phyloP scores from a whole-genome alignment of 30 jellyfish, hydroid and myxozoan species.

The Catostylus mosaicus region DNA sequence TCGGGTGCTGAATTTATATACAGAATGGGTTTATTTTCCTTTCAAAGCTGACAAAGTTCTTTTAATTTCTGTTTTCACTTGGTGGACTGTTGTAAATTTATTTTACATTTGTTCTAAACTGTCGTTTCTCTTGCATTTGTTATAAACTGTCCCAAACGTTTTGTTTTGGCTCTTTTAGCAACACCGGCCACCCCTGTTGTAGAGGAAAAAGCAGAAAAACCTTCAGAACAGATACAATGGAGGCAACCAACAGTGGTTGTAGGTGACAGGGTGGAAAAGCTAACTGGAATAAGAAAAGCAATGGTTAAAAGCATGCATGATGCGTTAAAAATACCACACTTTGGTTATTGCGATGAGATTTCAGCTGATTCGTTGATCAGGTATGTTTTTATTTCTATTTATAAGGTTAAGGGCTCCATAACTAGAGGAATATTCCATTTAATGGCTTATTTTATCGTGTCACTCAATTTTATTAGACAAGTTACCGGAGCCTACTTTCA shows the following conservation, averaged over 20 bases:
- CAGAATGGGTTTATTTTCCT: too few species aligned
- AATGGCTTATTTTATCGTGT: too few species aligned
- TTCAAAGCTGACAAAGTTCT: too few species aligned
- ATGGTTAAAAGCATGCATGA: constrained; percentile 92
- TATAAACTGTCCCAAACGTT: too few species aligned
- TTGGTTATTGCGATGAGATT: constrained; percentile 96
- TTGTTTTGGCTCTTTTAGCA: neutral
- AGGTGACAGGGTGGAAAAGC: constrained; percentile 72
- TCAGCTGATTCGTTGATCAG: constrained; percentile 73
- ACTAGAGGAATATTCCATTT: too few species aligned
- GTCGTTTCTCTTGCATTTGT: too few species aligned
- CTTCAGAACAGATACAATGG: neutral
- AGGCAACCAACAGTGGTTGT: constrained; percentile 1
- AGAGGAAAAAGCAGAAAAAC: neutral
- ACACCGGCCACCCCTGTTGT: constrained; percentile 8
- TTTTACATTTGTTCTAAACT: too few species aligned
- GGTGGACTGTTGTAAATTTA: too few species aligned
- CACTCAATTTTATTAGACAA: too few species aligned
- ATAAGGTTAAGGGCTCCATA: neutral
- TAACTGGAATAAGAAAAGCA: constrained; percentile 82
- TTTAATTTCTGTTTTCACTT: too few species aligned
- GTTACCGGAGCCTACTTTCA: too few species aligned
- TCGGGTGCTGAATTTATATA: too few species aligned
- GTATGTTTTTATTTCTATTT: constrained; percentile 21
- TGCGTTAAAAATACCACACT: constrained; percentile 90